Evolutionary conservation across 2,888 invertebrate genomes (phyloP), one percentile per base, ranked within the genome.

Genomic region (Strigamia crassipes): DNA sequence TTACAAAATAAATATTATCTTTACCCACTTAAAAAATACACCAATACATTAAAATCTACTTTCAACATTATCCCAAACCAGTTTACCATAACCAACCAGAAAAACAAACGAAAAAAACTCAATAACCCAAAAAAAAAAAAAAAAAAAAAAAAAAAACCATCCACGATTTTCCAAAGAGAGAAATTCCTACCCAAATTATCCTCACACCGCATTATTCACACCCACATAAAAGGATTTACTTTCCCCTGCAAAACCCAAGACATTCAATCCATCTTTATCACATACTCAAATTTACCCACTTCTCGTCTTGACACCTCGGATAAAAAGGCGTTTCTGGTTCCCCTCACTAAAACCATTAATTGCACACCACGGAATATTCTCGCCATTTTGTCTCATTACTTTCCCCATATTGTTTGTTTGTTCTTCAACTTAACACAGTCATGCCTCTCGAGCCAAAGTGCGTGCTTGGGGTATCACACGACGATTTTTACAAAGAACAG

Each of bases 201-300:
- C 73, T 31, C 73, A 27, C 27, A 31, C 27, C 73, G n/a, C 61
- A 66, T 66, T 66, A 66, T 23, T 23, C 61, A 66, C 61, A 66
- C 18, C 18, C 61, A 3, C 73, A 18, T 15, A 73, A 73, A 73
- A 73, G 73, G 73, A 73, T 73, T 73, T 73, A 23, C 61, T 21
- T 66, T 46, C 46, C n/a, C 56, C n/a, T 66, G 21, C 27, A 27
- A 73, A 73, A 73, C 1, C 31, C 73, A 27, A 0, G 73, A 31
- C 73, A 27, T 73, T 73, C 73, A 31, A 73, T 73, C 27, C 73
- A 73, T 13, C 73, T 73, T 73, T 73, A 73, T 73, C 27, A 73
- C 31, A 27, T 8, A n/a, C n/a, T 12, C 73, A 27, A 73, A 73
- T 73, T 27, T 73, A 73, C 73, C 27, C 27, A 12, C 73, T 27